Conservation (phyloP, 2,888 invertebrate species). For the Troides oblongomaculatus region DNA sequence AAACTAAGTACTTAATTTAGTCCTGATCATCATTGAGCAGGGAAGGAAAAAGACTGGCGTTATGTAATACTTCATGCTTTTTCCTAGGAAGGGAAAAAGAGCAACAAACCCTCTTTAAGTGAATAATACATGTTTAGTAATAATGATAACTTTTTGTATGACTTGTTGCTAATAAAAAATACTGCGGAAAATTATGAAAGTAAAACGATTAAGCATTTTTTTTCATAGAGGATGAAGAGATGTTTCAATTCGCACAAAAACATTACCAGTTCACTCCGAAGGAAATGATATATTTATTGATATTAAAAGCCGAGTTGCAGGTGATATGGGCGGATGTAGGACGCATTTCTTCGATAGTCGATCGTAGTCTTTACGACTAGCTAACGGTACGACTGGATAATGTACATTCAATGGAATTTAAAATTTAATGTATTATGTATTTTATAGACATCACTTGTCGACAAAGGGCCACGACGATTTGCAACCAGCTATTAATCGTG, state of each 20-base stretch:
- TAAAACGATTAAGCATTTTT: no score
- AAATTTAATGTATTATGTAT: slow-evolving; percentile 27
- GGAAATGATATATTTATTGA: slow-evolving; percentile 16
- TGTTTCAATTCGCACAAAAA: not conserved
- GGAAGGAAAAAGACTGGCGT: no score
- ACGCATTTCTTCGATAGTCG: slow-evolving; percentile 21
- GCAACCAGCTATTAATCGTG: slow-evolving; percentile 24
- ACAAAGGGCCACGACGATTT: slow-evolving; percentile 12
- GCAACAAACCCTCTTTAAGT: no score
- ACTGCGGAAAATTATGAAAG: no score
- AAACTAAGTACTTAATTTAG: no score
- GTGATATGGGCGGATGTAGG: slow-evolving; percentile 26
- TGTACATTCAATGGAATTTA: slow-evolving; percentile 25
- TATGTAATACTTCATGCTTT: no score
- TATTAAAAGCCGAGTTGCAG: slow-evolving; percentile 12
- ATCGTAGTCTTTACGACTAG: slow-evolving; percentile 12
- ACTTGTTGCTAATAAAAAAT: no score
- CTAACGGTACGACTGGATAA: slow-evolving; percentile 22
- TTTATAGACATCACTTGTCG: slow-evolving; percentile 24
- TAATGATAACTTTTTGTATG: no score
- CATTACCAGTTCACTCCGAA: not conserved
- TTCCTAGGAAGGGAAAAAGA: no score
- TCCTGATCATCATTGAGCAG: no score
- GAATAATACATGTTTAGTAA: no score
- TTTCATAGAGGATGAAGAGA: not conserved